phyloP scores from a whole-genome alignment of 2,113 vertebrate species.

The Centropus unirufus region DNA sequence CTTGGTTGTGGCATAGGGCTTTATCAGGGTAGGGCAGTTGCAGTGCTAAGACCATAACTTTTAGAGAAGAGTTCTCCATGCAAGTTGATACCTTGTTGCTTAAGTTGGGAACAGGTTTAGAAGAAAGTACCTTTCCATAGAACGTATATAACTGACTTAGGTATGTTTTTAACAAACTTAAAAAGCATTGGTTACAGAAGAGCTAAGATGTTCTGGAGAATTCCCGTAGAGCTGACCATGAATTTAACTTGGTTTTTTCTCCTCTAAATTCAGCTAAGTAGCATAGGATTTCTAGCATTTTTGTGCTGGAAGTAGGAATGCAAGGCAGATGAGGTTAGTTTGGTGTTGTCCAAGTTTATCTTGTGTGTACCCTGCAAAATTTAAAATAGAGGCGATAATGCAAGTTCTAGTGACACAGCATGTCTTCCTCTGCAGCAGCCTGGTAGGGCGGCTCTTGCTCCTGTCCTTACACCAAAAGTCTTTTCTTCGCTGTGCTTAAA shows the following conservation, averaged over 20 bases:
- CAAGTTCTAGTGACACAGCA: not conserved
- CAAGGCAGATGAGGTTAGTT: not conserved
- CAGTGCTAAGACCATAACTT: not conserved
- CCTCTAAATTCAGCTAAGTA: not conserved
- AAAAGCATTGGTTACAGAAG: not conserved
- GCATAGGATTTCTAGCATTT: not conserved
- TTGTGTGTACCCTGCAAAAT: not conserved
- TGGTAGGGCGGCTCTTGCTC: not conserved
- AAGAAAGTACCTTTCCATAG: not conserved
- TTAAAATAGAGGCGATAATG: not conserved
- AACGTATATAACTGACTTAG: not conserved
- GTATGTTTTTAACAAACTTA: not conserved
- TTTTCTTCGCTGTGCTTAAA: not conserved
- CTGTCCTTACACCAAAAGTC: not conserved
- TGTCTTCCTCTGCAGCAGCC: not conserved
- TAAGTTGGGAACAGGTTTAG: not conserved
- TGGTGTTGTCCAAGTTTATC: not conserved
- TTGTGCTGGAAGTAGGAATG: not conserved
- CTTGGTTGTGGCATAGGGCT: not conserved
- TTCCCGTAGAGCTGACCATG: not conserved
- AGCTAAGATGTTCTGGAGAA: not conserved
- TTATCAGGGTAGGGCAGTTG: not conserved
- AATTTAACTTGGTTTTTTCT: not conserved
- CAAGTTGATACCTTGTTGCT: not conserved
- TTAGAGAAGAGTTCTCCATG: not conserved